Base-by-base conservation (phyloP, 2,113 vertebrate genomes). In the Climacteris rufus region DNA sequence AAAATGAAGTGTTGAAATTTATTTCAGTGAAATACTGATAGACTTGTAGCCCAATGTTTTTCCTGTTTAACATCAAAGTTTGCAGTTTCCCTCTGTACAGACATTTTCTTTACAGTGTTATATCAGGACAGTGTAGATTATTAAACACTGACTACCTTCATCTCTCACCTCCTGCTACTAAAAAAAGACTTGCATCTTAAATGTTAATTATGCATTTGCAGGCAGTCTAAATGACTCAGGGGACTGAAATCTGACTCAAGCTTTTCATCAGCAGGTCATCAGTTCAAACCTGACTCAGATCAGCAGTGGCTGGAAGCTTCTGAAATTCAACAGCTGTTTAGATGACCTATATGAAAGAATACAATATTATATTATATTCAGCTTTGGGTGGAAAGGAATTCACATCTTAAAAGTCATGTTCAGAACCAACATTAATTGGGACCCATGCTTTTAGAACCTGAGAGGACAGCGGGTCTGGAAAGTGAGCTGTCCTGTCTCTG, bases 131-230 rank as follows among this genome's bases (percentile, higher is more conserved):
- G 27, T 42, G 61, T 42, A 61, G 70, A 61, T 76, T 89, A 75
- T 92, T 94, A 94, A 95, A 79, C 40, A 87, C 20, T 40, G 52
- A 40, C 39, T 80, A 61, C 45, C 45, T 89, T 82, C 64, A 71
- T 74, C 47, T 30, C 35, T 81, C 45, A 50, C 74, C 45, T 78
- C 30, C 44, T 39, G 59, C n/a, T 87, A 78, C 94, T 93, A 91
- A 96, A 96, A 95, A 94, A 83, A 95, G 52, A 37, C 15, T 75
- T 66, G 35, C 71, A 93, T 83, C 82, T 93, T 86, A 88, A 88
- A 96, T 93, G 82, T 91, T 96, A 97, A 94, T 95, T 95, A 96
- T 76, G 56, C 87, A 59, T 93, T 87, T 95, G 59, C 87, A 83
- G 52, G 52, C 84, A 93, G 64, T 28, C 42, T 92, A 90, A 91